phyloP scores from a whole-genome alignment of 2,113 vertebrate species.

The Mormyrus lacerda region DNA sequence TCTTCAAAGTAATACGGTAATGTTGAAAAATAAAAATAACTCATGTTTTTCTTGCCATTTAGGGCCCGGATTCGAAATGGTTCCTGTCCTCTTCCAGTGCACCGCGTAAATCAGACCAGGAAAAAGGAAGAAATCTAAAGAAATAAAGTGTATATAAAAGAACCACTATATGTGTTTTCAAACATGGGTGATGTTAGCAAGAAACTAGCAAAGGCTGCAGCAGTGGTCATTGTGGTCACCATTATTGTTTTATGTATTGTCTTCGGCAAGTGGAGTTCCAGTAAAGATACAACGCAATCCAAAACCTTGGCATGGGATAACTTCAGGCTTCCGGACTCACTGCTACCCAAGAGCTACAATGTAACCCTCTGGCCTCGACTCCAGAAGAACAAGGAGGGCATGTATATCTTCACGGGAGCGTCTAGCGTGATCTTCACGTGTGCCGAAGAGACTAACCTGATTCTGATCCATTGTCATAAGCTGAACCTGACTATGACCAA shows the following conservation, averaged over 20 bases:
- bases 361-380: conserved; percentile 74
- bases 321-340: conserved; percentile 65
- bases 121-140: neutral
- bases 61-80: neutral
- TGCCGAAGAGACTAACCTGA: conserved; percentile 55
- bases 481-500: conserved; percentile 65
- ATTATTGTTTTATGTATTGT: conserved; percentile 76
- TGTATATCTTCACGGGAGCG: conserved; percentile 71
- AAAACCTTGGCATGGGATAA: conserved; percentile 61
- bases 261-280: conserved; percentile 68
- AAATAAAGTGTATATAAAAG: neutral
- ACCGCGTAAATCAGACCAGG: neutral
- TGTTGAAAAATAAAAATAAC: neutral
- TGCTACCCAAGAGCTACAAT: conserved; percentile 63
- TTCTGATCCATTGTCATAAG: conserved; percentile 83
- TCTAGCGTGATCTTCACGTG: conserved; percentile 72
- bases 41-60: neutral
- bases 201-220: conserved; percentile 52
- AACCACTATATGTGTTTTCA: neutral
- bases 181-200: conserved; percentile 61
- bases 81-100: neutral
- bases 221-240: conserved; percentile 62
- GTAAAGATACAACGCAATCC: conserved; percentile 21
- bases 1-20: neutral
- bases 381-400: neutral